Evolutionary conservation across 2,888 invertebrate genomes (phyloP), one percentile per base, ranked within the genome.

Genomic region (Phaonia tiefii): DNA sequence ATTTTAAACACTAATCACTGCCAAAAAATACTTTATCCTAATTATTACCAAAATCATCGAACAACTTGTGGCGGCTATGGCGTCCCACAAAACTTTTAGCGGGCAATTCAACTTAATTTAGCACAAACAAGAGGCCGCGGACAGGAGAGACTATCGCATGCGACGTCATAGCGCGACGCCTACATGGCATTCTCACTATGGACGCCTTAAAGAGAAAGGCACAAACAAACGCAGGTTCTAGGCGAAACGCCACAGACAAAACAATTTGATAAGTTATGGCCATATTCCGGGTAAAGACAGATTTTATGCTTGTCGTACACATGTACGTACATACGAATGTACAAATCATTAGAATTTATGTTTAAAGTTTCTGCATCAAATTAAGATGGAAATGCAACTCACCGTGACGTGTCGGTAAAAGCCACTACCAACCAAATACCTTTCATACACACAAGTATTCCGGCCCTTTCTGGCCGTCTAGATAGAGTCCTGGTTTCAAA

Each of bases 291-390:
- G n/a, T 22, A 3, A 54, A 20, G 22, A 22, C 54, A 2, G 22
- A n/a, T 15, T 31, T 31, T 31, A 46, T 17, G 15, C 37, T 31
- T 26, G 2, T 13, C 58, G 37, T 37, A 51, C 11, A 54, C 13
- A 54, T 37, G 37, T 42, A 58, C 31, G 3, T 15, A 63, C 39
- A 39, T 8, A 49, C 49, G 37, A 17, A 60, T 22, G 20, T 22
- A 63, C 63, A 63, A 63, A 63, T 63, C 63, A 63, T 63, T 63
- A 42, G 42, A 63, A 63, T 63, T 63, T 63, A 63, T 63, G 63
- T 42, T 42, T 22, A 63, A 63, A 63, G 63, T 63, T 63, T 63
- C 42, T 11, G 63, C 63, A 42, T 39, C 22, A 42, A 63, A 63
- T 42, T 13, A 22, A 60, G 39, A 37, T 37, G 60, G 37, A 60